Evolutionary conservation across 2,113 vertebrate species (phyloP), one percentile per base, ranked within the genome.

Genomic region (Nipponia nippon): DNA sequence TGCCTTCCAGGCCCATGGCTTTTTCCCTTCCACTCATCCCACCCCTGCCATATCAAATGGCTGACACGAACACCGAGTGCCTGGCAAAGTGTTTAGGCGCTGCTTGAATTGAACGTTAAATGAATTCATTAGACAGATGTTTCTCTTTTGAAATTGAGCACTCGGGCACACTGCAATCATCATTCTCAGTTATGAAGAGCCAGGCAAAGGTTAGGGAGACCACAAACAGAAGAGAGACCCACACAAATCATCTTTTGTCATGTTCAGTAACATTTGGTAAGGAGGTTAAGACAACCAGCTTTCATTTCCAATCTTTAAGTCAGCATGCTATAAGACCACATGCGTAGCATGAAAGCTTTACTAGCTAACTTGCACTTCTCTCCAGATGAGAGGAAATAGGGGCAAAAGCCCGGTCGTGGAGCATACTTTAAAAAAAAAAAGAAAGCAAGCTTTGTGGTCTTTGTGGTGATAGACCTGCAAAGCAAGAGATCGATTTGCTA

Each of bases 161-260:
- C 40, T 88, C 2, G 0, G 30, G 30, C 88, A 83, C 58, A n/a
- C 30, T 44, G 62, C 44, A 77, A 20, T 80, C 50, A 75, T 83
- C 42, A 27, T 72, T 90, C 75, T 47, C 34, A 22, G 66, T 66
- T 80, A 66, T 7, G 34, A 86, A 59, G 25, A 94, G 25, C 30
- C 53, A 93, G 58, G 46, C 62, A 92, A 76, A 95, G 46, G 86
- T 73, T 69, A 94, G 75, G 72, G 66, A 83, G 34, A 94, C 62
- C 79, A 88, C 66, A 94, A 85, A 63, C 44, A 63, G 56, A 16
- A 94, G 13, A 77, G 30, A 71, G 16, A 79, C 26, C 18, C 75
- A 52, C 26, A 73, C 53, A 90, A 90, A 83, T 76, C 5, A 88
- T 59, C 49, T 80, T 91, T 72, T 88, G 62, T 86, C 3, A 0